These are phyloP conservation scores for Acrocephalus kingi DNA, from an alignment of 2,113 vertebrate genomes.

Conservation along the genomic window DNA sequence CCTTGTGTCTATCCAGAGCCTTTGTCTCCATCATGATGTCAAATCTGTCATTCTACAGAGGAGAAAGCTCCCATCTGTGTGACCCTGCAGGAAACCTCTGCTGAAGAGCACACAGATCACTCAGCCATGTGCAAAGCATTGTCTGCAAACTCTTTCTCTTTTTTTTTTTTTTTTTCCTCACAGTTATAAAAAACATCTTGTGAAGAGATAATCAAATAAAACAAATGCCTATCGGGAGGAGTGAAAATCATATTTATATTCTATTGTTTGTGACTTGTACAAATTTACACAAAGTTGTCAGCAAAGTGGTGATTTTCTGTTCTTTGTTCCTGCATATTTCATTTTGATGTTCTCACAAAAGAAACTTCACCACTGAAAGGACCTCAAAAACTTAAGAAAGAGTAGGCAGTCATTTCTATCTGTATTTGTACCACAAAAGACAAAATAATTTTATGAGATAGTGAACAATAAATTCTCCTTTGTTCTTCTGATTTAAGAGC, in stretches of 20 bases:
- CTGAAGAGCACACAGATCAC: not conserved
- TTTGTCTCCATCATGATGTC: not conserved
- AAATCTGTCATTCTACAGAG: not conserved
- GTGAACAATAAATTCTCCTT: not conserved
- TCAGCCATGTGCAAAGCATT: not conserved
- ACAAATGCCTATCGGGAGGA: not conserved
- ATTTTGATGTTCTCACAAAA: not conserved
- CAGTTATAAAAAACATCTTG: not conserved
- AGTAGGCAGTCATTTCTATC: not conserved
- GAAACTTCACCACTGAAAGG: not conserved
- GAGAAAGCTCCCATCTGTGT: not conserved
- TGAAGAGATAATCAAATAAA: not conserved
- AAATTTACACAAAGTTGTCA: not conserved
- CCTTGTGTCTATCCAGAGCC: not conserved
- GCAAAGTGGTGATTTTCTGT: not conserved
- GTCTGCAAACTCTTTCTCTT: not conserved
- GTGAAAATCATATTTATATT: not conserved
- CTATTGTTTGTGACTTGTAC: not conserved
- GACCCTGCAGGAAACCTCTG: not conserved
- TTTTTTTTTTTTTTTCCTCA: not conserved
- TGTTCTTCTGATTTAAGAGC: not conserved
- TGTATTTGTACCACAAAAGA: not conserved
- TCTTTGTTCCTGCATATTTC: not conserved
- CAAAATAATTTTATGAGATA: not conserved
- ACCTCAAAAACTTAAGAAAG: not conserved